Evolutionary conservation across 2,113 vertebrate species (phyloP), one percentile per base, ranked within the genome.

Genomic region (Zosterops lateralis): DNA sequence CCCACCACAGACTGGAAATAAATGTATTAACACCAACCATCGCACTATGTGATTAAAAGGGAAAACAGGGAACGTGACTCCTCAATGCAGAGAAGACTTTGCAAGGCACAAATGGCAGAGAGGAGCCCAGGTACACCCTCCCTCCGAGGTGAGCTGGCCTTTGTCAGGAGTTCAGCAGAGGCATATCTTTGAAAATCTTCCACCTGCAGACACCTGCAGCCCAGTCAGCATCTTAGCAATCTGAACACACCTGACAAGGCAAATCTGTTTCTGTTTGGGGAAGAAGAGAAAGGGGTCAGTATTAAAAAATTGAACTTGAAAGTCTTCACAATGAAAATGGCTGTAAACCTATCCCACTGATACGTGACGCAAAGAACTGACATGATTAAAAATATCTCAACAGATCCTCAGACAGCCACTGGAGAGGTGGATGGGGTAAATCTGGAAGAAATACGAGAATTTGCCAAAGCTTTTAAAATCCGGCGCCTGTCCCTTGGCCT

Each of bases 401-500:
- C 97, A 99, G 99, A 99, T 98, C 99, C 99, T 91, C 99, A 99
- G 94, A 99, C 98, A 74, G 99, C 99, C 95, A 98, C 98, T 95
- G 98, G 99, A 93, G 99, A 99, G 97, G 99, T 99, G 97, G 99
- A 99, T 80, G 99, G 99, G 96, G 99, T 99, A 97, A 99, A 99
- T 98, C 98, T 99, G 97, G 99, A 99, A 97, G 99, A 99, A 98
- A 99, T 99, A 78, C 98, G 99, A 80, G 99, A 99, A 97, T 99
- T 99, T 96, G 99, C 99, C 98, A 99, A 99, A 99, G 99, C 99
- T 92, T 99, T 99, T 98, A 99, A 99, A 98, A 99, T 99, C 97
- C 99, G 99, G 91, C 99, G 99, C 96, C 98, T 99, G 97, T 99
- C 99, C 90, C 99, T 99, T 97, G 99, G 99, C 95, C 98, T 99